Evolutionary conservation across 2,113 vertebrate genomes (phyloP).

Genomic region (Hydrochoerus hydrochaeris): DNA sequence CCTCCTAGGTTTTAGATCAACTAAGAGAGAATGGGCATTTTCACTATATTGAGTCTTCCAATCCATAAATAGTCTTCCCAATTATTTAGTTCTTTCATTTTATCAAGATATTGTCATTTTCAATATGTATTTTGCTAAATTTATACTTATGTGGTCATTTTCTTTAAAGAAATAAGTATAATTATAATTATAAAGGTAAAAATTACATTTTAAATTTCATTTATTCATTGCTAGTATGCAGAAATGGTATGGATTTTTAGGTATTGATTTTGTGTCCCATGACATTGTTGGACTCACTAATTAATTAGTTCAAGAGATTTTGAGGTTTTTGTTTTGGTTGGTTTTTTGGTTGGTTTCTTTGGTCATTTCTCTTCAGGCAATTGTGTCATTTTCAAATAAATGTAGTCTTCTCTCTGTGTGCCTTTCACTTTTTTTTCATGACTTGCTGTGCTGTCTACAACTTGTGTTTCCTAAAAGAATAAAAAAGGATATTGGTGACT

Average conservation of each 20-base stretch:
- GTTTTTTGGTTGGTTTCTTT: not conserved
- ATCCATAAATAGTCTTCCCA: not conserved
- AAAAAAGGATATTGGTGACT: not conserved
- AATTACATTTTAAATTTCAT: not conserved
- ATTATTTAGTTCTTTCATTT: not conserved
- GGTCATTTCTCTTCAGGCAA: not conserved
- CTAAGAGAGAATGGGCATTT: not conserved
- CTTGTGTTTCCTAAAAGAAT: not conserved
- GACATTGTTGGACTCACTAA: not conserved
- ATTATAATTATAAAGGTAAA: not conserved
- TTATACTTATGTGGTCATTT: not conserved
- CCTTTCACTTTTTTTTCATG: not conserved
- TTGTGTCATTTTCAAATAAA: not conserved
- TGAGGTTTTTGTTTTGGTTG: not conserved
- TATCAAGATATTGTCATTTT: not conserved
- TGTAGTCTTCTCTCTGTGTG: not conserved
- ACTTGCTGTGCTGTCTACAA: not conserved
- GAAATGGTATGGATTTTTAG: not conserved
- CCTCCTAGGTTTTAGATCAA: not conserved
- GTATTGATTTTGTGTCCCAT: not conserved
- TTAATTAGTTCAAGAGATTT: not conserved
- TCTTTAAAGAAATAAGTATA: not conserved
- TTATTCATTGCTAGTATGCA: not conserved
- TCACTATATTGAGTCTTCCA: not conserved
- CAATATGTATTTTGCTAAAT: not conserved